Conservation (phyloP, 37 sponge, comb jelly and placozoan genomes). For the Spongia lamella region DNA sequence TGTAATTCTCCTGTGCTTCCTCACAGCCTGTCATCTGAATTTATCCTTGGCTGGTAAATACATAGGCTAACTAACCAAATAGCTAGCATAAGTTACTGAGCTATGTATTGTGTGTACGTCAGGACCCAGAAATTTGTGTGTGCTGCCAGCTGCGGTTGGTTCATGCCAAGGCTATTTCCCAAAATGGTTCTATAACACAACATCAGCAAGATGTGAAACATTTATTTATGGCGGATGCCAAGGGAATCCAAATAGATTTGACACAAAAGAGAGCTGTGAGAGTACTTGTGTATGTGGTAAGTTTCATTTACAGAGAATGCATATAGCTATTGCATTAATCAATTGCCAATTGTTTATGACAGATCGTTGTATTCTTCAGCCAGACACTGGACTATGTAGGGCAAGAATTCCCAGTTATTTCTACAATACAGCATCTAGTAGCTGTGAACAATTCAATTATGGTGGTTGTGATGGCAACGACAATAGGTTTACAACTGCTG, state of each 20-base stretch:
- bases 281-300: slow-evolving; percentile 4
- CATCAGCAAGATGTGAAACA: background rate
- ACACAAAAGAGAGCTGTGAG: background rate
- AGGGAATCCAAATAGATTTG: slow-evolving; percentile 12
- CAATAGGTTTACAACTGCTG: background rate
- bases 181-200: slow-evolving; percentile 7
- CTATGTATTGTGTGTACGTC: too few species aligned
- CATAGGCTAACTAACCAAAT: too few species aligned
- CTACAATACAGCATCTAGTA: background rate
- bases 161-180: background rate
- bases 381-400: slow-evolving; percentile 11
- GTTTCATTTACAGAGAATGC: background rate
- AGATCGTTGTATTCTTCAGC: background rate
- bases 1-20: too few species aligned
- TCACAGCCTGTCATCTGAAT: too few species aligned
- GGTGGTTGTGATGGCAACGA: slow-evolving; percentile 16
- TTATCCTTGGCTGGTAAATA: too few species aligned
- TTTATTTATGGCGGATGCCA: slow-evolving; percentile 9
- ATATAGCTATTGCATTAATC: too few species aligned
- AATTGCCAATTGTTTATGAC: too few species aligned
- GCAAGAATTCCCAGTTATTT: slow-evolving; percentile 6
- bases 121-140: too few species aligned
- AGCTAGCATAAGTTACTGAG: too few species aligned
- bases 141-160: too few species aligned
- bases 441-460: slow-evolving; percentile 4